Evolutionary conservation across 2,113 vertebrate genomes (phyloP).

Genomic region (Acanthochromis polyacanthus): DNA sequence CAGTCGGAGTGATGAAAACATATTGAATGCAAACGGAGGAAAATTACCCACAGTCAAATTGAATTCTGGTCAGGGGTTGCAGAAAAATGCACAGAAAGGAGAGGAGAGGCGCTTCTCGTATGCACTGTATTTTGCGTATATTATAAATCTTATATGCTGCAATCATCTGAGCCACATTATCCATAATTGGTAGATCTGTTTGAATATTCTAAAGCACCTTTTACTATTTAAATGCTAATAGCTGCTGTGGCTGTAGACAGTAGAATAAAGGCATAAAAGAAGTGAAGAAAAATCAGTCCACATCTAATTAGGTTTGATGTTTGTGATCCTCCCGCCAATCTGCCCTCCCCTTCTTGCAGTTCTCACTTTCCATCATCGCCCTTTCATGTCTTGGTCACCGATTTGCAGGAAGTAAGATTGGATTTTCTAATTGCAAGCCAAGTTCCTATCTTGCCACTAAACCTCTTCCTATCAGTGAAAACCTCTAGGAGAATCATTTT

Average conservation of each 20-base stretch:
- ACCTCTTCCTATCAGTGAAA: slow-evolving; percentile 13
- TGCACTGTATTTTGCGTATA: slow-evolving; percentile 14
- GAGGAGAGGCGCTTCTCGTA: slow-evolving; percentile 12
- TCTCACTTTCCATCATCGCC: slow-evolving; percentile 42
- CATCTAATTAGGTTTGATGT: slow-evolving; percentile 56
- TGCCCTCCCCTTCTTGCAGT: background rate
- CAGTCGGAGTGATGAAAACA: slow-evolving; percentile 68
- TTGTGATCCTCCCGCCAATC: slow-evolving; percentile 16
- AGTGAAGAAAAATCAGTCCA: slow-evolving; percentile 15
- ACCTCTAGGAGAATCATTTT: slow-evolving; percentile 31
- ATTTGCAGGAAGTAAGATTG: slow-evolving; percentile 36
- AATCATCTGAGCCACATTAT: slow-evolving; percentile 14
- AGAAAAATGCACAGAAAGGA: slow-evolving; percentile 42
- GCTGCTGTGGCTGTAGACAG: background rate
- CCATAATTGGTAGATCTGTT: slow-evolving; percentile 29
- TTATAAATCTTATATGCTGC: slow-evolving; percentile 28
- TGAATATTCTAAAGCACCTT: slow-evolving; percentile 45
- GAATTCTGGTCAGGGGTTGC: slow-evolving; percentile 61
- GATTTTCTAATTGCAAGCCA: slow-evolving; percentile 55
- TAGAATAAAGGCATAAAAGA: slow-evolving; percentile 39
- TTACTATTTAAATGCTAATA: slow-evolving; percentile 52
- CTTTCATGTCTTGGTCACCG: slow-evolving; percentile 67
- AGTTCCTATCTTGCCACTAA: slow-evolving; percentile 19
- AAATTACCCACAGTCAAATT: slow-evolving; percentile 71
- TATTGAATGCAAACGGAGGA: slow-evolving; percentile 63